Evolutionary conservation across 2,888 invertebrate species (phyloP).

Genomic region (Drosophila anceps): DNA sequence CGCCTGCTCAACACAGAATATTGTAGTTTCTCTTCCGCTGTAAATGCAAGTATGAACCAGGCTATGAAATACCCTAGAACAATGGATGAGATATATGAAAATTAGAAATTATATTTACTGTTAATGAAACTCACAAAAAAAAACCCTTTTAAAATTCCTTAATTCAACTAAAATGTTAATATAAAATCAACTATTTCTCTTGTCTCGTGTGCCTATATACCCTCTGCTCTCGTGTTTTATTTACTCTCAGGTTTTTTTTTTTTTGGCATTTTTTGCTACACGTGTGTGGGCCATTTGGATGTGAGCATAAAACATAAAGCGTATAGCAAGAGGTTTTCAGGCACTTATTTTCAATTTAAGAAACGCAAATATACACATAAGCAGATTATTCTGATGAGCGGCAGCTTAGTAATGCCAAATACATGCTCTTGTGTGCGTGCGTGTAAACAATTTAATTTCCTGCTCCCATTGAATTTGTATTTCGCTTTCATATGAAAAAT

Average conservation of each 20-base stretch:
- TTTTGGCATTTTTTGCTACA: conserved; percentile 6
- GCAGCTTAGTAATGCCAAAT: conserved; percentile 36
- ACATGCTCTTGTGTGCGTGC: conserved; percentile 4
- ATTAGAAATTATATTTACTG: not conserved
- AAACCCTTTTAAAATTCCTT: not conserved
- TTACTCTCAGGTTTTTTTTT: not conserved
- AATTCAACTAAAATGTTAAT: not conserved
- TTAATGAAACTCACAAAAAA: not conserved
- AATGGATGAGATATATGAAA: not conserved
- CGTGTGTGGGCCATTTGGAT: conserved; percentile 32
- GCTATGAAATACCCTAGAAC: conserved; percentile 16
- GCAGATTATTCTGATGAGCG: conserved; percentile 55
- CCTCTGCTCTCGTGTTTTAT: not conserved
- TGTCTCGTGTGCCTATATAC: not conserved
- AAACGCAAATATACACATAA: conserved; percentile 49
- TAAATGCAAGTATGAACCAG: not conserved
- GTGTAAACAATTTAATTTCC: conserved; percentile 32
- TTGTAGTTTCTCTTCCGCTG: conserved; percentile 44
- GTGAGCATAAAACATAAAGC: conserved; percentile 14
- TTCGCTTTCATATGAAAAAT: not conserved
- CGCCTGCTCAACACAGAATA: conserved; percentile 48
- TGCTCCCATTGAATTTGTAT: conserved; percentile 6
- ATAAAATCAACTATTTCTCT: not conserved
- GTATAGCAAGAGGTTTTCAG: conserved; percentile 5
- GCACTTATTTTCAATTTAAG: conserved; percentile 51